Percentiles rank a stretch among this genome's conserved stretches.
Conservation (phyloP, 2,113 vertebrate genomes). For the Nymphicus hollandicus region DNA sequence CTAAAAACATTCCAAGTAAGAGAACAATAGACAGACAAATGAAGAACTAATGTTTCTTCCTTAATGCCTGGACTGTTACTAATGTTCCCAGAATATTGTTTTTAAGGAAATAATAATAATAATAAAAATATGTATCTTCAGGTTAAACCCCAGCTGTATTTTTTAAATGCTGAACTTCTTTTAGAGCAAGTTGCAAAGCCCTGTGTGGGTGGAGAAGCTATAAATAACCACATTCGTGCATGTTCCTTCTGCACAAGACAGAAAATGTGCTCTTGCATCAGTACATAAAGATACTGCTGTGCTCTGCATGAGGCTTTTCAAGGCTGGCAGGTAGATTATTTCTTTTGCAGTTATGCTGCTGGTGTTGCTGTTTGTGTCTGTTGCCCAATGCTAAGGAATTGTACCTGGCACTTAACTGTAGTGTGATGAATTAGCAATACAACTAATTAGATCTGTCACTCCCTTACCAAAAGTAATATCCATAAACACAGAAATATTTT, state of each 20-base stretch:
- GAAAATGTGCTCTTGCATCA: slow-evolving; percentile 49
- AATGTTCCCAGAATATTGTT: slow-evolving; percentile 27
- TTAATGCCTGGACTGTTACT: not conserved
- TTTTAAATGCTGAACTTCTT: slow-evolving; percentile 18
- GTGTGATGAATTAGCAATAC: not conserved
- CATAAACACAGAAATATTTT: not conserved
- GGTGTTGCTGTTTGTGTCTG: not conserved
- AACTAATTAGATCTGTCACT: not conserved
- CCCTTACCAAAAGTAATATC: not conserved
- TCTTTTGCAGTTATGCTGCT: not conserved
- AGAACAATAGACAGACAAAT: slow-evolving; percentile 54
- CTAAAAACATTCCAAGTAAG: slow-evolving; percentile 53
- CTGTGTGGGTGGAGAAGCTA: slow-evolving; percentile 38
- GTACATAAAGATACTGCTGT: not conserved
- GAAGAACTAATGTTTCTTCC: slow-evolving; percentile 47
- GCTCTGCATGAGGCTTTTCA: not conserved
- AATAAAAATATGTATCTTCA: not conserved
- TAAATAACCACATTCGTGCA: slow-evolving; percentile 53
- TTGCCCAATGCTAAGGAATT: not conserved
- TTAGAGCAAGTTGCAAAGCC: slow-evolving; percentile 20
- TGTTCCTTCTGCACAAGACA: slow-evolving; percentile 29
- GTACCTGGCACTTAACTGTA: not conserved
- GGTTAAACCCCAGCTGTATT: not conserved
- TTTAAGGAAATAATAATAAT: slow-evolving; percentile 15
- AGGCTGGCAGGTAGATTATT: slow-evolving; percentile 5